Conservation (phyloP, 2,888 invertebrate species). For the Osmoderma eremita region DNA sequence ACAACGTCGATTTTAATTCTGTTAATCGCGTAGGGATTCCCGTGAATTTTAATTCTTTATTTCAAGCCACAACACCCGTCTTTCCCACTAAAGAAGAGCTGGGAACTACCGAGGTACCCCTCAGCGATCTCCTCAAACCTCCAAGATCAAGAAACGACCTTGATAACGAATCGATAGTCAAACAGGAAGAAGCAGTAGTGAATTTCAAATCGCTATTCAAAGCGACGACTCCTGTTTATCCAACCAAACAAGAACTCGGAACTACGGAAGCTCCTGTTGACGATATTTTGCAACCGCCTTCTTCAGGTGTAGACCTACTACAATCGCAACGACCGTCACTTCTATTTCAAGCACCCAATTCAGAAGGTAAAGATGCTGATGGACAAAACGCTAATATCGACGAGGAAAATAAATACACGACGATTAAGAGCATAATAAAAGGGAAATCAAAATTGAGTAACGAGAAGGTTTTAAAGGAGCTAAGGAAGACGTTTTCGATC, state of each 20-base stretch:
- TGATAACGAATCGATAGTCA: neutral
- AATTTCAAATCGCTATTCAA: slow-evolving; percentile 42
- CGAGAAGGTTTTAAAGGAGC: slow-evolving; percentile 55
- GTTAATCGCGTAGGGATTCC: neutral
- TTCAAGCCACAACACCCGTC: slow-evolving; percentile 41
- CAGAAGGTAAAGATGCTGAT: neutral
- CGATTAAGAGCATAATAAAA: neutral
- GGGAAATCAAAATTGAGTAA: slow-evolving; percentile 31
- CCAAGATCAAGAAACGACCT: slow-evolving; percentile 24
- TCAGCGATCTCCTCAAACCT: slow-evolving; percentile 20
- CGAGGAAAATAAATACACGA: slow-evolving; percentile 40
- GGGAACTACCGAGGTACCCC: slow-evolving; percentile 25
- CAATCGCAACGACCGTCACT: slow-evolving; percentile 34
- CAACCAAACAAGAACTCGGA: slow-evolving; percentile 36
- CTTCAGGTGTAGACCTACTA: neutral
- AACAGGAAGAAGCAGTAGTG: slow-evolving; percentile 6
- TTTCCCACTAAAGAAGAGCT: slow-evolving; percentile 40
- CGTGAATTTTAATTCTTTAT: slow-evolving; percentile 41
- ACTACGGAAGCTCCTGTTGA: slow-evolving; percentile 37
- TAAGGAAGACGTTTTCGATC: slow-evolving; percentile 59
- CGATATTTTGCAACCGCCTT: slow-evolving; percentile 30
- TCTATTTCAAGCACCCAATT: neutral
- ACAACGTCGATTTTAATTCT: neutral
- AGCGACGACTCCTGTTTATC: slow-evolving; percentile 40
- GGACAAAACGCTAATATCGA: slow-evolving; percentile 4